These are phyloP conservation scores for Clarias laeviceps DNA, from an alignment of 2,797 vertebrate species.

Conservation along the genomic window DNA sequence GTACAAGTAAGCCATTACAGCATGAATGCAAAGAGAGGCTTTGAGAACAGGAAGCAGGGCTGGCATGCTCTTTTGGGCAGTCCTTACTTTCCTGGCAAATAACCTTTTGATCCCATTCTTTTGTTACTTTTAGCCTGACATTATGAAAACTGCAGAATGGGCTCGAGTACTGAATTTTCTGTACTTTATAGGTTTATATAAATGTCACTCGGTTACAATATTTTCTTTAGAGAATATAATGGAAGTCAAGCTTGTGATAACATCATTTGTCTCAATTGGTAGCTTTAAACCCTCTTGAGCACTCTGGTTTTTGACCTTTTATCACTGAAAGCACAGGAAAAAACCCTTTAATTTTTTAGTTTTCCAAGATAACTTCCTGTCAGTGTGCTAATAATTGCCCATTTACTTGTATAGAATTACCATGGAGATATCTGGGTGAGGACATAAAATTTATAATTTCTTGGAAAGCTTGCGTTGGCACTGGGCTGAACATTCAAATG, in stretches of 20 bases:
- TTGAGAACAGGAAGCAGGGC: slow-evolving; percentile 30
- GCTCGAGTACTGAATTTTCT: slow-evolving; percentile 17
- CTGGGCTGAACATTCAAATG: slow-evolving; percentile 26
- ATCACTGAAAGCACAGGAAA: slow-evolving; percentile 25
- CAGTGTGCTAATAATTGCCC: slow-evolving; percentile 32
- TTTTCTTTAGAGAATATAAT: slow-evolving; percentile 17
- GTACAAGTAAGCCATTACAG: slow-evolving; percentile 16
- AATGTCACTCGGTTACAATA: slow-evolving; percentile 26
- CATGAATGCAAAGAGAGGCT: slow-evolving; percentile 33
- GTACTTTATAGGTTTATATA: slow-evolving; percentile 28
- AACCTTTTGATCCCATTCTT: slow-evolving; percentile 20
- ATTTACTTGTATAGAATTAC: slow-evolving; percentile 31
- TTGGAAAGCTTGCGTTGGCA: slow-evolving; percentile 38
- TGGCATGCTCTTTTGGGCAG: slow-evolving; percentile 32
- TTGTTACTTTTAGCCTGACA: slow-evolving; percentile 34
- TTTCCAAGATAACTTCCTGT: slow-evolving; percentile 33
- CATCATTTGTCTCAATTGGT: slow-evolving; percentile 24
- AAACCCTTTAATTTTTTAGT: background rate
- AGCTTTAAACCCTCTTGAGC: slow-evolving; percentile 25
- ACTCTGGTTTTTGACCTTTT: slow-evolving; percentile 37
- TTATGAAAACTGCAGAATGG: slow-evolving; percentile 37
- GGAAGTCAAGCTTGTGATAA: slow-evolving; percentile 22
- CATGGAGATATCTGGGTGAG: slow-evolving; percentile 25
- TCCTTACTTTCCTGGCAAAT: slow-evolving; percentile 38
- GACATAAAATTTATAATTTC: slow-evolving; percentile 39